Conservation (phyloP, 2,797 vertebrate genomes). For the Sternotherus odoratus region DNA sequence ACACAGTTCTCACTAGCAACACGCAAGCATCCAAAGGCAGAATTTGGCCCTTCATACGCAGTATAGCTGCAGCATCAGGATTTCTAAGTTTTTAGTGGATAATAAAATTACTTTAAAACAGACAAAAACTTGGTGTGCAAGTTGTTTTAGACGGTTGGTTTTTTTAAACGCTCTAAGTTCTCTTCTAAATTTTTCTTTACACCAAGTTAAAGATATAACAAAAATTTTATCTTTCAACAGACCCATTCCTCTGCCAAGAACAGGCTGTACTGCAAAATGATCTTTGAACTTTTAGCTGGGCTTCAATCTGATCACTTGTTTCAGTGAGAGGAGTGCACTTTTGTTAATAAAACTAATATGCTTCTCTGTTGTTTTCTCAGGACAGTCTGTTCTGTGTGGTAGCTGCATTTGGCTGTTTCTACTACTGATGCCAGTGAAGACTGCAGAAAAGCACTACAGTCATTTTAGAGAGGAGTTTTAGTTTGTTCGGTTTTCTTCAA, state of each 20-base stretch:
- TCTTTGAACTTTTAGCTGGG: neutral
- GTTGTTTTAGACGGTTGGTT: neutral
- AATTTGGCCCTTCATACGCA: neutral
- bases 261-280: neutral
- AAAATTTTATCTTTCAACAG: neutral
- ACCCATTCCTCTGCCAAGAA: neutral
- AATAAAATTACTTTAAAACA: neutral
- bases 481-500: slow-evolving; percentile 31
- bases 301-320: neutral
- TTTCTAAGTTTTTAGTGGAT: neutral
- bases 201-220: neutral
- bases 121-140: neutral
- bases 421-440: slow-evolving; percentile 84
- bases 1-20: neutral
- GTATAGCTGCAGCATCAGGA: neutral
- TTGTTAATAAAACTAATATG: neutral
- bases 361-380: slow-evolving; percentile 75
- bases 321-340: neutral
- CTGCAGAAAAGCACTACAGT: slow-evolving; percentile 5
- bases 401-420: slow-evolving; percentile 93
- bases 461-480: slow-evolving; percentile 24
- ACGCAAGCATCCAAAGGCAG: neutral
- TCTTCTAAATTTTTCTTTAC: neutral
- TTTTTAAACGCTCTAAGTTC: neutral
- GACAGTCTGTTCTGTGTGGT: slow-evolving; percentile 94